Evolutionary conservation across 2,797 vertebrate genomes (phyloP), one percentile per base, ranked within the genome.

Genomic region (Hydrocynus forskahlii): DNA sequence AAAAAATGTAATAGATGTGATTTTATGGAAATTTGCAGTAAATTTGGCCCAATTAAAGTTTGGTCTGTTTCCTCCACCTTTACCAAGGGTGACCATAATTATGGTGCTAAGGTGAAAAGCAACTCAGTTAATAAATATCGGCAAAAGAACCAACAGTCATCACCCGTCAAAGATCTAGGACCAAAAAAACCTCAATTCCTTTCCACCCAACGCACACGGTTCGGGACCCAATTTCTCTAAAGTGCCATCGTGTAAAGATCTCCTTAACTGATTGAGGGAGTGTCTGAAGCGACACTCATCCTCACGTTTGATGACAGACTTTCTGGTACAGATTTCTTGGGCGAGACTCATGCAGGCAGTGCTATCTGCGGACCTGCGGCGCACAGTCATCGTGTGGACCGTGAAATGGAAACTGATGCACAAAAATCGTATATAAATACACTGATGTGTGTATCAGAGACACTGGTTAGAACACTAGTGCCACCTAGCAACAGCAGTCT

Each of bases 161-260:
- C 35, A 35, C 35, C 35, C 4, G 35, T 35, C 35, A 35, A 35
- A 35, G 35, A 59, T 9, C 19, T 74, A 29, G 1, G 1, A 40
- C 38, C 50, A 14, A 70, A 78, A 70, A 60, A 70, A 70, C 21
- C 19, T 29, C 12, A 13, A 14, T 14, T 60, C 14, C 67, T 59
- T n/a, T 29, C 66, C 43, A 35, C 23, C 6, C 9, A 14, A 19
- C 54, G 1, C 5, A 1, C 69, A 60, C 67, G 70, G 40, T 19
- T 50, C 66, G 48, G 17, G 3, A 8, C 76, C 68, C 55, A 79
- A 40, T 79, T 79, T 52, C 77, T 70, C 38, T 29, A 59, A 67
- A 8, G 64, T 12, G n/a, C n/a, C 35, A 43, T 43, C 35, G 2
- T 5, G 16, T 67, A 10, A 19, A 67, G 64, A 67, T 67, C 64